A percentile compares a stretch with the other conserved stretches of the same genome.
Evolutionary conservation across 2,113 vertebrate species (phyloP).

Genomic region (Corapipo altera): DNA sequence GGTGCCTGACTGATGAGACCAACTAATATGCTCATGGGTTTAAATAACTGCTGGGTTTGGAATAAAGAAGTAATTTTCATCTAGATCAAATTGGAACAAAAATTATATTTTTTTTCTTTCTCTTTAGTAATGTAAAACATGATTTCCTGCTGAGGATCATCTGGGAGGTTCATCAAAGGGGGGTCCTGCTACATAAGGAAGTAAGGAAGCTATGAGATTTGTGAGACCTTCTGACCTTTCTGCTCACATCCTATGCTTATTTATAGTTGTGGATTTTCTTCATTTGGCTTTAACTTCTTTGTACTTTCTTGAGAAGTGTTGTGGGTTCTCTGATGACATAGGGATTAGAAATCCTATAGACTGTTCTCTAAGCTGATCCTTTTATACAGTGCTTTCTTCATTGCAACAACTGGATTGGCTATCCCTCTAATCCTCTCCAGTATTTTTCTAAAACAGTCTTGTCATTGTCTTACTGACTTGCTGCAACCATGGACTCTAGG

Average conservation of each 20-base stretch:
- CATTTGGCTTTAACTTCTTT: neutral
- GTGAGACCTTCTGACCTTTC: neutral
- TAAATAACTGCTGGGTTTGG: fast-evolving
- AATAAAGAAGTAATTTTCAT: neutral
- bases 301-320: neutral
- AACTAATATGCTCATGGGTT: neutral
- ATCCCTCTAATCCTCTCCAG: neutral
- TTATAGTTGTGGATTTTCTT: neutral
- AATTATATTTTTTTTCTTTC: neutral
- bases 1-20: neutral
- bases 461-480: neutral
- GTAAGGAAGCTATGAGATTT: neutral
- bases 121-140: neutral
- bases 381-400: neutral
- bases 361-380: neutral
- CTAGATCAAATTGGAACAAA: neutral
- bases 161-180: neutral
- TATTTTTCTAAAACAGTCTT: neutral
- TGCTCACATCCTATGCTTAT: neutral
- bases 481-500: neutral
- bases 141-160: neutral
- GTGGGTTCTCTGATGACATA: neutral
- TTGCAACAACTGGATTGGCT: neutral
- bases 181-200: neutral
- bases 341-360: neutral